Base-by-base conservation (phyloP, 2,888 invertebrate genomes). In the Euzophera pinguis region DNA sequence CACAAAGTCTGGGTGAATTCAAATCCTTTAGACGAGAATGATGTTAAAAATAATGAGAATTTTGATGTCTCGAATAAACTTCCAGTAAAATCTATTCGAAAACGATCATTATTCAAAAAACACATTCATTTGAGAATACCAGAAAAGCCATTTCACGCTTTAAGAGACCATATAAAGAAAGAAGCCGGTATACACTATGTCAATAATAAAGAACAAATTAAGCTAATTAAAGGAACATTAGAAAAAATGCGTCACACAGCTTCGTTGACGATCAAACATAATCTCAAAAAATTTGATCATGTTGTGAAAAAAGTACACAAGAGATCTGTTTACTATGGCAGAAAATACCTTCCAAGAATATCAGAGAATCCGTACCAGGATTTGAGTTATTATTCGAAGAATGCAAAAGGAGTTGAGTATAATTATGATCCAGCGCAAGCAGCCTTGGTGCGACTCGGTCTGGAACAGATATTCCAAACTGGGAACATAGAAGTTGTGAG, bases 301-400 rank as follows among this genome's bases (percentile, higher is more conserved):
- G 48, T 50, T 7, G 56, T 64, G 12, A 12, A 54, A 3, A 51
- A 61, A 17, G 50, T 60, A 54, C 35, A 54, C 3, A 73, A 72
- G 53, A 54, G 81, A 1, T 73, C 75, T 0, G 16, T 69, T 0
- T 9, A 58, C 1, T 73, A 76, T 17, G 63, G 63, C 10, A 58
- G 53, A 0, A 66, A 71, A 34, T 61, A 70, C n/a, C 56, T 60
- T 4, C 75, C 80, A 0, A 59, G 72, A 0, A 42, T 61, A 0
- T 65, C 84, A 0, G 60, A 59, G 0, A 61, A 83, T 22, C 80
- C 84, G 0, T 65, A 69, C 6, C 62, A 67, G 7, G 84, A 87
- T 52, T 70, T 84, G 4, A 81, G 81, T 54, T 83, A 75, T 52
- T 84, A 83, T 39, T 56, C 73, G 0, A 86, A 84, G 56, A 79